phyloP scores from a whole-genome alignment of 64 coral and sea anemone species.

The Actinia tenebrosa region DNA sequence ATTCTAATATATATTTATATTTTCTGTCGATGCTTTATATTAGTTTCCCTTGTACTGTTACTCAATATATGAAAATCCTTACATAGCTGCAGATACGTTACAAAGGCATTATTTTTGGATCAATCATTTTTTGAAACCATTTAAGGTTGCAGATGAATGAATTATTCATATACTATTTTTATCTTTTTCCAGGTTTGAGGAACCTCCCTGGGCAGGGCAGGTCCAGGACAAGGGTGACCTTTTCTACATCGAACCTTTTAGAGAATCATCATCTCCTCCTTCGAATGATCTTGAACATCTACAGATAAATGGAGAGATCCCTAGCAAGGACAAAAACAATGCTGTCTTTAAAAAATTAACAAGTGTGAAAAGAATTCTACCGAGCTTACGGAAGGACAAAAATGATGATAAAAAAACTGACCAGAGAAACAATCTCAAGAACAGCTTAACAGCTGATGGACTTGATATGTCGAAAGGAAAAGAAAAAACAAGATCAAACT shows the following conservation, averaged over 20 bases:
- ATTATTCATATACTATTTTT: slow-evolving; percentile 13
- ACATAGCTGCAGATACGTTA: background rate
- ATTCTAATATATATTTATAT: no score
- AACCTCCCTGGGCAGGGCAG: slow-evolving; percentile 75
- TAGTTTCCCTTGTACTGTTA: no score
- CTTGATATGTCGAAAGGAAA: slow-evolving; percentile 21
- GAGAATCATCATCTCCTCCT: slow-evolving; percentile 46
- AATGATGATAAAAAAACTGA: slow-evolving; percentile 61
- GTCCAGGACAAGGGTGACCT: slow-evolving; percentile 76
- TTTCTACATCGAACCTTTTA: slow-evolving; percentile 75
- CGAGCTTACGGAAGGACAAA: slow-evolving; percentile 70
- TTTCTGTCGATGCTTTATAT: no score
- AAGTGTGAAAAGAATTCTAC: slow-evolving; percentile 76
- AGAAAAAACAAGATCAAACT: slow-evolving; percentile 36
- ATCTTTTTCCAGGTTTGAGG: slow-evolving; percentile 52
- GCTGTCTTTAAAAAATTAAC: slow-evolving; percentile 62
- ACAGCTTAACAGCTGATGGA: slow-evolving; percentile 45
- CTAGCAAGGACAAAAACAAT: slow-evolving; percentile 59
- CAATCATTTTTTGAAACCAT: background rate
- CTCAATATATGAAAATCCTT: background rate
- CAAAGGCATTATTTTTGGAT: background rate
- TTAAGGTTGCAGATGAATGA: slow-evolving; percentile 7
- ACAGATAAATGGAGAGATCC: slow-evolving; percentile 34
- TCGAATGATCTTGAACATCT: slow-evolving; percentile 59
- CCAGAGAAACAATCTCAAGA: slow-evolving; percentile 53